Evolutionary conservation across 1,140 invertebrate species (phyloP), one percentile per base, ranked within the genome.

Genomic region (Drosophila persimilis): DNA sequence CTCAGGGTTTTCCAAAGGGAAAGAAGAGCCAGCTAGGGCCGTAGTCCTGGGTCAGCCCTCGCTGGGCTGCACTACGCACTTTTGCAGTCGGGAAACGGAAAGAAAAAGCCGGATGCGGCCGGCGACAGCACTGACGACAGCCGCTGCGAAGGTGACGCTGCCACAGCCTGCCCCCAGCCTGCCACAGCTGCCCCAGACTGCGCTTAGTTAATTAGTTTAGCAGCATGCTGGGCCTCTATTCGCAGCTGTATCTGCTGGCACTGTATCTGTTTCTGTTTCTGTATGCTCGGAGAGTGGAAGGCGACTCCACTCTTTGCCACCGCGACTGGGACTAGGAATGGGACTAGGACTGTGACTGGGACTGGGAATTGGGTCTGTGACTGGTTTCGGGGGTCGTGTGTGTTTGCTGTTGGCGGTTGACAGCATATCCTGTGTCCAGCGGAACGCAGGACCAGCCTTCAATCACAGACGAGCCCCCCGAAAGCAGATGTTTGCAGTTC

Each of bases 161-260:
- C 67, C 73, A 60, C 69, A 81, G 74, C 57, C 57, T 75, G 83
- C 66, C 73, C 57, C 69, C 69, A 81, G 74, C 57, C 57, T 75
- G 83, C 66, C 73, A 57, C 69, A 81, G 73, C n/a, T 11, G 13
- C 72, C 67, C 73, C 54, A 65, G 78, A 70, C 57, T 75, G 83
- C 66, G 81, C 81, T 86, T 86, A 86, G 83, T 86, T 86, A 86
- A 86, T 86, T 86, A 88, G 83, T 86, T 86, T 86, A 88, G 83
- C 75, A 88, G 79, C 69, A 66, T 74, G 73, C 59, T 54, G 60
- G 62, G 39, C 57, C 59, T 41, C 53, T 44, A 15, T 56, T 39
- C 22, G 45, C 41, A 46, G 26, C 50, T 59, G 60, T 35, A 47
- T 64, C 61, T 43, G 35, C 7, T 22, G 35, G 13, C 35, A 39